A percentile compares a stretch with the other conserved stretches of the same genome.
phyloP scores from a whole-genome alignment of 2,888 invertebrate genomes.

The Drosophila borealis region DNA sequence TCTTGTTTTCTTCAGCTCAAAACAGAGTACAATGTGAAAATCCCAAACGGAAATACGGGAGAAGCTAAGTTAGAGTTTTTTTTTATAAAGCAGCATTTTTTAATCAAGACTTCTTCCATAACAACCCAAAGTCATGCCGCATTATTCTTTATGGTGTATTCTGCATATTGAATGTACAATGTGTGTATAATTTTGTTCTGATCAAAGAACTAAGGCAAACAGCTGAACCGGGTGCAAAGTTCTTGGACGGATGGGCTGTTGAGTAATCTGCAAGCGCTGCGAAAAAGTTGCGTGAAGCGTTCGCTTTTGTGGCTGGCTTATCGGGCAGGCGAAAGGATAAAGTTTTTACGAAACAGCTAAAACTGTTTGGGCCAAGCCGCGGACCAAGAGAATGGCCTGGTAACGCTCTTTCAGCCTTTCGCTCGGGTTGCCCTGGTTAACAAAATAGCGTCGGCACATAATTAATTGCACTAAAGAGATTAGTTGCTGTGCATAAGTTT shows the following conservation, averaged over 20 bases:
- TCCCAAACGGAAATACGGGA: too few relatives aligned
- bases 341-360: constrained; percentile 36
- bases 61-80: too few relatives aligned
- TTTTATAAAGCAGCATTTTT: too few relatives aligned
- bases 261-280: constrained; percentile 32
- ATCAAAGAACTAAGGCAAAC: constrained; percentile 43
- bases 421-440: constrained; percentile 37
- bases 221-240: constrained; percentile 30
- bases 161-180: background rate
- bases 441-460: constrained; percentile 68
- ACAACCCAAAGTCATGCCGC: too few relatives aligned
- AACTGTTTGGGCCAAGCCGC: constrained; percentile 11
- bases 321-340: constrained; percentile 53
- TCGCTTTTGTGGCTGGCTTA: constrained; percentile 56
- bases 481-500: constrained; percentile 65
- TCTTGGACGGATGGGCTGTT: constrained; percentile 13
- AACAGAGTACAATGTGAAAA: too few relatives aligned
- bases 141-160: background rate
- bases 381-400: constrained; percentile 10
- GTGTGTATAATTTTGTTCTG: constrained; percentile 12
- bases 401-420: constrained; percentile 2
- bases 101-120: too few relatives aligned
- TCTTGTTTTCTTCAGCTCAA: too few relatives aligned
- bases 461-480: constrained; percentile 74
- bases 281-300: constrained; percentile 52